These are phyloP conservation scores for Loxodonta africana DNA, from an alignment of 2,113 vertebrate genomes.

Conservation along the genomic window DNA sequence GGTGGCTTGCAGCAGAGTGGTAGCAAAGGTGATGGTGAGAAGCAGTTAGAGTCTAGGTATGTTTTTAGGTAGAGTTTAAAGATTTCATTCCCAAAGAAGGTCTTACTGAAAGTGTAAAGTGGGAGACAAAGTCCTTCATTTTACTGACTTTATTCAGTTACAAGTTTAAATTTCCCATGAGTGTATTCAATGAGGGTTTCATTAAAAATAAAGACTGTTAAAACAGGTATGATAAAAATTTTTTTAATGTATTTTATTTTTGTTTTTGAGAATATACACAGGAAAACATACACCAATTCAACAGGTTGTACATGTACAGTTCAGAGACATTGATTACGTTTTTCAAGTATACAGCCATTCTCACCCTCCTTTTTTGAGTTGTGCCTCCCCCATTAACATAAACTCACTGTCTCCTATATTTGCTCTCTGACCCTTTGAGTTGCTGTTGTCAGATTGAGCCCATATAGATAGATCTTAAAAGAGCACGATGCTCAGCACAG, in stretches of 20 bases:
- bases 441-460: background rate
- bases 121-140: background rate
- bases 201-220: background rate
- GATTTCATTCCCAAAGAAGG: background rate
- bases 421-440: background rate
- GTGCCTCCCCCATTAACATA: background rate
- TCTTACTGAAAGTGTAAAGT: background rate
- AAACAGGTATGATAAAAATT: background rate
- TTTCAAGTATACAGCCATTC: background rate
- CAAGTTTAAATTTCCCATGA: conserved; percentile 36
- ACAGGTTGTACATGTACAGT: background rate
- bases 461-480: background rate
- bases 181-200: conserved; percentile 18
- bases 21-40: background rate
- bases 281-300: background rate
- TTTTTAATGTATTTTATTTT: background rate
- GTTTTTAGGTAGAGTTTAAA: conserved; percentile 42
- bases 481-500: background rate
- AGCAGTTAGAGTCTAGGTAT: background rate
- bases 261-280: background rate
- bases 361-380: background rate
- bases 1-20: background rate
- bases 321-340: background rate
- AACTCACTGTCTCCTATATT: background rate
- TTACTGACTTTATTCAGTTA: conserved; percentile 44